Percentiles rank a stretch among this genome's conserved stretches.
Conservation (phyloP, 2,797 vertebrate species). For the Lycodopsis pacificus region DNA sequence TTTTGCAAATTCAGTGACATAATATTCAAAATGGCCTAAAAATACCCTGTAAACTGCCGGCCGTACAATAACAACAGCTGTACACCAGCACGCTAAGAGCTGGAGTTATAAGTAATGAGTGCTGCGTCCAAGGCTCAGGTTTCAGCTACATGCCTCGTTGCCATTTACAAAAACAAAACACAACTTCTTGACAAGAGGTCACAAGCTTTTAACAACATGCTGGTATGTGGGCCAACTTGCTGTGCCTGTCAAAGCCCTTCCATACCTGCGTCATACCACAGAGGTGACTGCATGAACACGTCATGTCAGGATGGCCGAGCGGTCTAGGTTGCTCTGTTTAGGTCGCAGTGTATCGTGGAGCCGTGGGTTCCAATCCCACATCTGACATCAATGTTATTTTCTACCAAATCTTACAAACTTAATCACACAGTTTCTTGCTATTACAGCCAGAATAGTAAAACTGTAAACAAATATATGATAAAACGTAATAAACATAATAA, state of each 20-base stretch:
- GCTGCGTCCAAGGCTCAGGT: slow-evolving; percentile 25
- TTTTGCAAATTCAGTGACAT: neutral
- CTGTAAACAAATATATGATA: neutral
- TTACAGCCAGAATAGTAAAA: neutral
- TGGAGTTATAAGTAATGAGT: neutral
- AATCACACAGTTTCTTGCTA: neutral
- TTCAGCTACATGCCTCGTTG: neutral
- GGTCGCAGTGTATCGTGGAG: slow-evolving; percentile 52
- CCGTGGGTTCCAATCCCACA: slow-evolving; percentile 49
- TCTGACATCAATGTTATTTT: slow-evolving; percentile 1
- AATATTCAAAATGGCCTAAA: neutral
- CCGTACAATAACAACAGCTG: slow-evolving; percentile 11
- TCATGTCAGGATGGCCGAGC: slow-evolving; percentile 46
- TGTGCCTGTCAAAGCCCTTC: neutral
- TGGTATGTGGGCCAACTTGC: slow-evolving; percentile 15
- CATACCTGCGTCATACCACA: rapidly evolving
- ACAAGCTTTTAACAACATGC: neutral
- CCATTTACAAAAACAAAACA: slow-evolving; percentile 11
- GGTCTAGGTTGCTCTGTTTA: slow-evolving; percentile 38
- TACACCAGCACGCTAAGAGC: slow-evolving; percentile 8
- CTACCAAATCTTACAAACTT: neutral
- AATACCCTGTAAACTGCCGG: neutral
- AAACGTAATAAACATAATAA: neutral
- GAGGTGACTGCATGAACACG: neutral
- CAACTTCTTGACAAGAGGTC: neutral